These are phyloP conservation scores for Anoplopoma fimbria DNA, from an alignment of 2,113 vertebrate species.

Conservation along the genomic window DNA sequence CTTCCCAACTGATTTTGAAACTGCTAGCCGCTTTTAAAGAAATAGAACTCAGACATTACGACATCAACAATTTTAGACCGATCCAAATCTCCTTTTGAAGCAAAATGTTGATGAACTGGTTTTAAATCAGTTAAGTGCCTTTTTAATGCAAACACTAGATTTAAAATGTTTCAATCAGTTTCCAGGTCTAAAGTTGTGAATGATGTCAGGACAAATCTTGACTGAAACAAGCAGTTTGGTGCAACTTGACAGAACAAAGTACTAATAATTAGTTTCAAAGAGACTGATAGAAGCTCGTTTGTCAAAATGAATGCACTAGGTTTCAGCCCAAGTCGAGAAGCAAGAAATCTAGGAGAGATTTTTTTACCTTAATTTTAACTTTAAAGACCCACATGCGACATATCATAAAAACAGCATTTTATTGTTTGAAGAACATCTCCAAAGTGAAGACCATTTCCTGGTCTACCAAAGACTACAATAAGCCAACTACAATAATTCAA, in stretches of 20 bases:
- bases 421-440: no score
- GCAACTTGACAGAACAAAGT: not conserved
- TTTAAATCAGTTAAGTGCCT: not conserved
- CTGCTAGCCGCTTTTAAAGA: no score
- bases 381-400: not conserved
- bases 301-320: not conserved
- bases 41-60: no score
- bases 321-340: not conserved
- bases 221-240: no score
- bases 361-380: not conserved
- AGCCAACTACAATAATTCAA: not conserved
- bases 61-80: no score
- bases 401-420: no score
- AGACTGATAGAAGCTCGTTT: not conserved
- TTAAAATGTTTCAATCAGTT: not conserved
- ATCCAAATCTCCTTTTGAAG: not conserved
- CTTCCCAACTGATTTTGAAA: not conserved
- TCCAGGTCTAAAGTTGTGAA: not conserved
- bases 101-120: not conserved
- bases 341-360: not conserved
- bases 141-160: not conserved
- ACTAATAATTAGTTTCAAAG: not conserved
- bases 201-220: not conserved
- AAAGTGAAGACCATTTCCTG: no score
- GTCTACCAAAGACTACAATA: not conserved